These are phyloP conservation scores for Drosophila dives DNA, from an alignment of 2,888 invertebrate genomes.

Conservation along the genomic window DNA sequence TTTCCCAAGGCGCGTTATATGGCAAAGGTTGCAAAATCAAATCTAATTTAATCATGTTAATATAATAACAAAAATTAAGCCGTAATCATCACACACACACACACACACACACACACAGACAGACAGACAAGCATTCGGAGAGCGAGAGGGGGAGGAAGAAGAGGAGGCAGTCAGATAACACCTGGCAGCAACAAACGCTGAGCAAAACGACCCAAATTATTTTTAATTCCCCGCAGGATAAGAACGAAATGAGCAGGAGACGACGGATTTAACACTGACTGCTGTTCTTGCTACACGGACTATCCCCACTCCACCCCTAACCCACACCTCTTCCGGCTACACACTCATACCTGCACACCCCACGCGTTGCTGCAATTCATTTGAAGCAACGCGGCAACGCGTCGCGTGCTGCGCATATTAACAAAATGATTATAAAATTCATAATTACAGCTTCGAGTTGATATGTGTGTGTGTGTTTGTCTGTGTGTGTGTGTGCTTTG, in stretches of 20 bases:
- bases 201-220: slow-evolving; percentile 77
- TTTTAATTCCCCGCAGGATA: slow-evolving; percentile 78
- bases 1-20: slow-evolving; percentile 29
- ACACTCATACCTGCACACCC: background rate
- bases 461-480: slow-evolving; percentile 11
- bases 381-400: slow-evolving; percentile 55
- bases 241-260: slow-evolving; percentile 58
- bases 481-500: slow-evolving; percentile 16
- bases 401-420: slow-evolving; percentile 79
- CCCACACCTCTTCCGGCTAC: slow-evolving; percentile 12
- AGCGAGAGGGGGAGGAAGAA: background rate
- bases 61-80: slow-evolving; percentile 81
- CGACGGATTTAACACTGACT: slow-evolving; percentile 16
- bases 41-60: slow-evolving; percentile 80
- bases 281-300: slow-evolving; percentile 8
- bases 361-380: slow-evolving; percentile 62
- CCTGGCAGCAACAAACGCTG: slow-evolving; percentile 53
- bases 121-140: background rate
- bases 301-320: background rate
- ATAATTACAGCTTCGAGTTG: slow-evolving; percentile 67
- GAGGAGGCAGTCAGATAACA: slow-evolving; percentile 43
- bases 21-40: slow-evolving; percentile 71
- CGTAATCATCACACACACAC: slow-evolving; percentile 67
- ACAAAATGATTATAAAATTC: slow-evolving; percentile 81
- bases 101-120: slow-evolving; percentile 13